Evolutionary conservation across 2,797 vertebrate genomes (phyloP).

Genomic region (Merluccius polli): DNA sequence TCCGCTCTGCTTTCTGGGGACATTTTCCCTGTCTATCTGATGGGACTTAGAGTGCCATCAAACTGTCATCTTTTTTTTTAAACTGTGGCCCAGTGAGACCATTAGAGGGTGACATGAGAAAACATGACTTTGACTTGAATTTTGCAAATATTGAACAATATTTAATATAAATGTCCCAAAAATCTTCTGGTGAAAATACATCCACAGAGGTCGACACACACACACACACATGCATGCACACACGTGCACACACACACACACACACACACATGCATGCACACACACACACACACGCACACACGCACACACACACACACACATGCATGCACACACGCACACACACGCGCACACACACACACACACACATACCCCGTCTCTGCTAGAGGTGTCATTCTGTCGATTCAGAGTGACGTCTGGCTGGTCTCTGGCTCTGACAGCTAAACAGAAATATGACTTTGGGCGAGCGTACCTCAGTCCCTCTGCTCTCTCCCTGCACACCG

Average conservation of each 20-base stretch:
- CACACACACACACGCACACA: too few relatives aligned
- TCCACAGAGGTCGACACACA: neutral
- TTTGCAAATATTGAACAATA: neutral
- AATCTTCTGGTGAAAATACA: neutral
- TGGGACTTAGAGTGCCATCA: neutral
- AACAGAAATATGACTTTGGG: slow-evolving; percentile 59
- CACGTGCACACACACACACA: neutral
- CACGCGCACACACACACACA: neutral
- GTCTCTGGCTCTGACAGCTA: slow-evolving; percentile 38
- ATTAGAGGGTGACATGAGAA: neutral
- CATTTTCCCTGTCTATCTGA: neutral
- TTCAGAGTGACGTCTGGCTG: slow-evolving; percentile 40
- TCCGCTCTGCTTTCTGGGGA: neutral
- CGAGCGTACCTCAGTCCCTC: slow-evolving; percentile 16
- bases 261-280: too few relatives aligned
- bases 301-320: neutral
- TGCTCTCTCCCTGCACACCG: slow-evolving; percentile 36
- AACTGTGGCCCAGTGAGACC: neutral
- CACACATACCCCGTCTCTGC: neutral
- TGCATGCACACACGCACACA: slow-evolving; percentile 3
- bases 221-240: neutral
- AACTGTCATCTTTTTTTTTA: neutral
- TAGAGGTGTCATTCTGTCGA: slow-evolving; percentile 38
- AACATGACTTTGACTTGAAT: neutral
- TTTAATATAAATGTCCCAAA: neutral